Base-by-base conservation (phyloP, 2,888 invertebrate species). In the Formica aserva region DNA sequence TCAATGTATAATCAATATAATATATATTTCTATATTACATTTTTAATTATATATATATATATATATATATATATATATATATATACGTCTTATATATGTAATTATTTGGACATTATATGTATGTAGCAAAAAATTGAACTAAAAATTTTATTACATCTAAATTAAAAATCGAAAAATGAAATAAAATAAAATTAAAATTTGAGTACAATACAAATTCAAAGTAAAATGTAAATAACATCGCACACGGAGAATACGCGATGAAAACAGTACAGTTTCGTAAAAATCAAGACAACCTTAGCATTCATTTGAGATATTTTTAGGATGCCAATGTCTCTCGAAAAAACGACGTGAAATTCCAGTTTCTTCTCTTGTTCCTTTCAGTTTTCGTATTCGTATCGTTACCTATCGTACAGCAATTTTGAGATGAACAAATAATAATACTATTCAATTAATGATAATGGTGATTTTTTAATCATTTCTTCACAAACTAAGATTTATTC, bases 301-400 rank as follows among this genome's bases (percentile, higher is more conserved):
- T 84, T 84, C 77, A 88, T 84, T 86, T 88, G 6, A 57, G 69
- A 57, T 78, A 78, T 78, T 78, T 78, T 78, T 78, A 78, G 78
- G 41, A 69, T 8, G 26, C 35, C 22, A 69, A 77, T 66, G n/a
- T 67, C 41, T 57, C 6, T 15, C 22, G 41, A 41, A 29, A n/a
- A 41, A 77, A 78, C 22, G 18, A 69, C 41, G 15, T 45, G 69
- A 78, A 45, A 78, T 78, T 78, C 78, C 69, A 69, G 78, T 78
- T 78, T 45, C 22, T 38, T 69, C 69, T 57, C 15, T 69, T 26
- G 6, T 32, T 41, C 22, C 57, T 69, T 78, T 57, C 69, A 60
- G 78, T 78, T 60, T 78, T 78, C 13, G 18, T 71, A 13, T 78
- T 71, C 35, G 3, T 29, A 29, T 76, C 35, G 15, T 67, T 48